Evolutionary conservation across 1,140 invertebrate genomes (phyloP), one percentile per base, ranked within the genome.

Genomic region (Heliconius himera): DNA sequence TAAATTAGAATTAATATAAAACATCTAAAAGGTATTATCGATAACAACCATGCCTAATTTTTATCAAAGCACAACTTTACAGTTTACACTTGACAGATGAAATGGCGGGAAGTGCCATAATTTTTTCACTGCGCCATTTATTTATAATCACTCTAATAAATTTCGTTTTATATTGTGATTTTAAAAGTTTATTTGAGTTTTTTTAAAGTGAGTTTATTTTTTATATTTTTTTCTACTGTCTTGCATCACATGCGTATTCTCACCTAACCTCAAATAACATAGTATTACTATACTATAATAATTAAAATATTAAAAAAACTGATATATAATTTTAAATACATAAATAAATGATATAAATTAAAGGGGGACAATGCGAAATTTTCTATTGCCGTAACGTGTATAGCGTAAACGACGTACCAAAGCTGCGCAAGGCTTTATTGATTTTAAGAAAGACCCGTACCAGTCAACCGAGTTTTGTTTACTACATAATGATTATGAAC

Each of bases 401-500:
- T 82, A 84, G 82, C 83, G 85, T 84, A 82, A 81, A 80, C 70
- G 74, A 56, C 82, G 80, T 81, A 79, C 81, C 82, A 76, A 75
- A 79, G 81, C 82, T 83, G 82, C 91, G 91, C 91, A 90, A 89
- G 86, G 87, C 87, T 89, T 87, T 92, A 92, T 92, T 87, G 91
- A 91, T 92, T 92, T 91, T 90, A 78, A 79, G 80, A 76, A 86
- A 85, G 74, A 78, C 79, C 76, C 80, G 80, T 78, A 71, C 81
- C 82, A 78, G 74, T 77, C 81, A 81, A 84, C 76, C 84, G 71
- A 84, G 71, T 78, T 82, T 81, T 87, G 81, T 84, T 87, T 87
- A 85, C 83, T 80, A 81, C 78, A 46, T 75, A 73, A 49, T 51
- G 20, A 74, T 22, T n/a, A 66, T 22, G 60, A 66, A 56, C 54